These are phyloP conservation scores for Alsophila aescularia DNA, from an alignment of 2,888 invertebrate species.

Conservation along the genomic window DNA sequence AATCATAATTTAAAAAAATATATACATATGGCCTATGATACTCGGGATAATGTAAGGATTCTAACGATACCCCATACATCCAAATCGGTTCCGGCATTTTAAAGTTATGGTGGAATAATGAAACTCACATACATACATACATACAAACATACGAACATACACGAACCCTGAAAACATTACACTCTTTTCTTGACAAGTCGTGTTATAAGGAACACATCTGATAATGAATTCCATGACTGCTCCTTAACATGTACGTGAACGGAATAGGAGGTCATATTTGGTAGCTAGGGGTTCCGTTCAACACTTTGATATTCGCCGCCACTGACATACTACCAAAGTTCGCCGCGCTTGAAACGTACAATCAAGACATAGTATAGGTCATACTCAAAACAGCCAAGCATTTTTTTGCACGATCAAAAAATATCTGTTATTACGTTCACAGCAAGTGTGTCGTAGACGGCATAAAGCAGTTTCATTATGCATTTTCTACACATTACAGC, in stretches of 20 bases:
- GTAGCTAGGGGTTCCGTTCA: neutral
- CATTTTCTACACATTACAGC: constrained; percentile 1
- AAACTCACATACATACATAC: no score
- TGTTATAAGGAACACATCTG: neutral
- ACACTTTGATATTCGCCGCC: constrained; percentile 5
- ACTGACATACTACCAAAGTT: no score
- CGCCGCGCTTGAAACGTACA: no score
- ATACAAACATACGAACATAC: no score
- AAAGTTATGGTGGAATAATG: no score
- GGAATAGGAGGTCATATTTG: neutral
- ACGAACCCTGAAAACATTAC: no score
- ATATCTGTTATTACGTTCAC: neutral
- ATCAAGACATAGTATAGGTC: neutral
- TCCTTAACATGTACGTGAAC: neutral
- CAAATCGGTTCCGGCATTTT: no score
- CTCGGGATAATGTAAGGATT: no score
- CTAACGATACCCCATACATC: no score
- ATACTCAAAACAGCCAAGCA: neutral
- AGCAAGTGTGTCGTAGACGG: neutral
- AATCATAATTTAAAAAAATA: no score
- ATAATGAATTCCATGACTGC: neutral
- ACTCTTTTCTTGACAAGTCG: no score
- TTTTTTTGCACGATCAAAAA: neutral
- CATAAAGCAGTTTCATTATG: constrained; percentile 3
- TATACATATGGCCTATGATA: no score